Percentiles rank a stretch among this genome's conserved stretches.
These are phyloP conservation scores for Scotopteryx bipunctaria DNA, from an alignment of 2,888 invertebrate genomes.

Conservation along the genomic window DNA sequence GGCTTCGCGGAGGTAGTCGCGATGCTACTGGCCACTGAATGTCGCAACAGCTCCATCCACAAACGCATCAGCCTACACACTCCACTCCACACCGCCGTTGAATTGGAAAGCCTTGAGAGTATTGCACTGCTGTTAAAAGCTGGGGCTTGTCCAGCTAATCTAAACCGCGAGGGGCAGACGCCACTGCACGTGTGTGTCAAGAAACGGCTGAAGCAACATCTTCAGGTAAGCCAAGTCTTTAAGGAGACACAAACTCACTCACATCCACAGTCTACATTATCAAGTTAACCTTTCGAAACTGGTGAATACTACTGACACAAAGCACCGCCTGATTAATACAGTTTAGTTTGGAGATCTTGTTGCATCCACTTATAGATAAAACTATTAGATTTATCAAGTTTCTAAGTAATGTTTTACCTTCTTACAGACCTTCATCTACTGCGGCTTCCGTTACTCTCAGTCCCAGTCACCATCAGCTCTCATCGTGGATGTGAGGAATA, in stretches of 20 bases:
- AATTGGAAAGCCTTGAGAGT: conserved; percentile 34
- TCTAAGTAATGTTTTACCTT: no score
- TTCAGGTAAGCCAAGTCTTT: no score
- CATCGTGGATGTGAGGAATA: conserved; percentile 49
- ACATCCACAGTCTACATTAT: no score
- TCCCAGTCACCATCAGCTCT: background rate
- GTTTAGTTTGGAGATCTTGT: no score
- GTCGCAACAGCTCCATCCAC: conserved; percentile 9
- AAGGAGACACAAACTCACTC: no score
- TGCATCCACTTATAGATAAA: no score
- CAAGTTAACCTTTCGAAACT: no score
- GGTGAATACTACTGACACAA: no score
- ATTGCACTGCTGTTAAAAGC: conserved; percentile 31
- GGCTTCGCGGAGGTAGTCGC: conserved; percentile 28
- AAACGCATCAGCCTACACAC: conserved; percentile 19
- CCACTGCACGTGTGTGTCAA: conserved; percentile 44
- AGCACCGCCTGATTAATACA: no score
- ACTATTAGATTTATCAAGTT: no score
- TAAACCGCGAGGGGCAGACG: conserved; percentile 37
- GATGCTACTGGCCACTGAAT: conserved; percentile 19
- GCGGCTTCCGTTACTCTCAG: background rate
- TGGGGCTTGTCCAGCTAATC: conserved; percentile 29
- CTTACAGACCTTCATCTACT: conserved; percentile 17
- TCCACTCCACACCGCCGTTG: conserved; percentile 44
- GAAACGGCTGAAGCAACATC: conserved; percentile 36